Conservation (phyloP, 2,797 vertebrate species). For the Zalophus californianus region DNA sequence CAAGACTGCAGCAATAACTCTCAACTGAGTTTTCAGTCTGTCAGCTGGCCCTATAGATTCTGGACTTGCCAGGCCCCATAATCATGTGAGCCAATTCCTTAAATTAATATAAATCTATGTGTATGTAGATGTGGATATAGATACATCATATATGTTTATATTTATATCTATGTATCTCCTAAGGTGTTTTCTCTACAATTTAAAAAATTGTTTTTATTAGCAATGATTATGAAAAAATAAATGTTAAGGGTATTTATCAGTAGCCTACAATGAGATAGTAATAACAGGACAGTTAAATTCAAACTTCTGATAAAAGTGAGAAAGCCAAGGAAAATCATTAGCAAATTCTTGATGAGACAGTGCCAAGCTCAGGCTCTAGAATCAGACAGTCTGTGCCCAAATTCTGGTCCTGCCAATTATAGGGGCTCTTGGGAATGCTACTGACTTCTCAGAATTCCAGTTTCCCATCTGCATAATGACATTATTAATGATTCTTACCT, state of each 20-base stretch:
- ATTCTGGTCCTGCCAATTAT: conserved; percentile 42
- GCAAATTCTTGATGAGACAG: background rate
- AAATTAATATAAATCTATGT: background rate
- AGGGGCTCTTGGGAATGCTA: background rate
- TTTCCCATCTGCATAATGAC: conserved; percentile 39
- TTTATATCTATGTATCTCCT: background rate
- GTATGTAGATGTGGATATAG: background rate
- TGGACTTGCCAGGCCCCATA: background rate
- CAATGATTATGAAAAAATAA: background rate
- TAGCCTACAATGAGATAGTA: background rate
- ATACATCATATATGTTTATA: background rate
- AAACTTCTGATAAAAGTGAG: conserved; percentile 51
- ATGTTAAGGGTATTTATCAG: background rate
- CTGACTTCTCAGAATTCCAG: conserved; percentile 44
- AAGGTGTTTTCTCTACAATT: background rate
- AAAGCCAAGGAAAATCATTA: conserved; percentile 42
- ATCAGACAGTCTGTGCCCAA: background rate
- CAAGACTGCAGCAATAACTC: background rate
- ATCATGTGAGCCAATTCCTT: background rate
- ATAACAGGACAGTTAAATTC: conserved; percentile 23
- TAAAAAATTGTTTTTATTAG: background rate
- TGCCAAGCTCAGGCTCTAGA: background rate
- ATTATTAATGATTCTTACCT: conserved; percentile 56
- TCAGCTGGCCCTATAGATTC: background rate
- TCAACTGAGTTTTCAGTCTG: background rate